Base-by-base conservation (phyloP, 2,113 vertebrate species). In the Misgurnus mizolepis region DNA sequence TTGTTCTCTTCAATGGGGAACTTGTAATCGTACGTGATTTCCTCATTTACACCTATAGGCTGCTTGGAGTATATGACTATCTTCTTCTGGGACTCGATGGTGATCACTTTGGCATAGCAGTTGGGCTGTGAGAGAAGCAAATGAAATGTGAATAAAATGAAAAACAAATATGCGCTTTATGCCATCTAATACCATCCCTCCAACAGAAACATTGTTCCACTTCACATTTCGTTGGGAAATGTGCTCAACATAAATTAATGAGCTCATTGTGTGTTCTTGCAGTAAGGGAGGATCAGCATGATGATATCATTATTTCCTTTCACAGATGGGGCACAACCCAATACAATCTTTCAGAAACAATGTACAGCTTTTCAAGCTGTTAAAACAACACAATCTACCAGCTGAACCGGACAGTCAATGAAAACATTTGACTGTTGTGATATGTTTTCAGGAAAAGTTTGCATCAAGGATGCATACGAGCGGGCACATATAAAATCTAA, bases 51-150 rank as follows among this genome's bases (percentile, higher is more conserved):
- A 0, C 94, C 93, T 5, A 98, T 98, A 3, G 96, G 87, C 89
- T 98, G 97, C 90, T 98, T 98, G 0, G 96, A 98, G 91, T 98
- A 98, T 87, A 98, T 98, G 73, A 98, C 96, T 0, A 98, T 98
- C 87, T 98, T 98, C 88, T 98, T 98, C 93, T 98, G 96, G 2
- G 96, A 95, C 89, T 98, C 96, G 6, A 98, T 96, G 87, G 96
- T 98, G 92, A 98, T 98, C 4, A 98, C 96, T 93, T 98, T 98
- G 85, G 97, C 96, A 0, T 98, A 98, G 88, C 97, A 98, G 88
- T 96, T 98, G 76, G 97, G 97, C 97, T 98, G 77, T 0, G 64
- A 18, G n/a, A 43, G 61, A 17, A 47, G 39, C 45, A 40, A 0
- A 6, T 49, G 18, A 74, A 9, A 39, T 6, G 12, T 34, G 17